Evolutionary conservation across 2,113 vertebrate species (phyloP), one percentile per base, ranked within the genome.

Genomic region (Paradisaea rubra): DNA sequence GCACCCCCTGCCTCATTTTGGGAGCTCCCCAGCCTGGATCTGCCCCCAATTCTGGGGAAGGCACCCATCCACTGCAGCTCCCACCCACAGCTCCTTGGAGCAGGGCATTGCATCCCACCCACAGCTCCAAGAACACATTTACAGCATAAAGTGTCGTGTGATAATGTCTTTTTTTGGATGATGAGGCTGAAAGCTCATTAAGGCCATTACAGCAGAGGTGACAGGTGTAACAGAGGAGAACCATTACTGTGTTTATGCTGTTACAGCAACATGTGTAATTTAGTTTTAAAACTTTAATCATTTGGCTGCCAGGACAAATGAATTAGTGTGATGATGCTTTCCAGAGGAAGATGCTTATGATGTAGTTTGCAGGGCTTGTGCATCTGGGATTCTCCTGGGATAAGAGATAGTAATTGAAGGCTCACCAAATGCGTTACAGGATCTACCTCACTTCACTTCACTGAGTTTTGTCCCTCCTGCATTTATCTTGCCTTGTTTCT

Each of bases 311-410:
- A 52, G 64, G 64, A 92, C 70, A 94, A 94, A 88, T 45, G 63
- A 78, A 85, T 92, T 72, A 82, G 35, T 0, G 2, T 74, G 80
- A 54, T 81, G 89, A 90, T 86, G 91, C 71, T 88, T 93, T 96
- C 85, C 91, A 94, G 80, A 78, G 76, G 91, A 95, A 95, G 92
- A 90, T 11, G 66, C 80, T 72, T 70, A 74, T 95, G 70, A 88
- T 93, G 59, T 86, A 45, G 45, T 84, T 95, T 89, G 57, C 63
- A 85, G 64, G 50, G 74, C 42, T 85, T 64, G 64, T 64, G 80
- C 53, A 54, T 71, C 83, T 83, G 79, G 47, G 41, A 83, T 66
- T 89, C 89, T 44, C 65, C 35, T 73, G 80, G 85, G 82, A 77
- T 41, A 63, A 63, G 23, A 92, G 65, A 52, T 31, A 74, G 90